A percentile compares a stretch with the other conserved stretches of the same genome.
These are phyloP conservation scores for Laspeyria flexula DNA, from an alignment of 2,888 invertebrate genomes.

Conservation along the genomic window DNA sequence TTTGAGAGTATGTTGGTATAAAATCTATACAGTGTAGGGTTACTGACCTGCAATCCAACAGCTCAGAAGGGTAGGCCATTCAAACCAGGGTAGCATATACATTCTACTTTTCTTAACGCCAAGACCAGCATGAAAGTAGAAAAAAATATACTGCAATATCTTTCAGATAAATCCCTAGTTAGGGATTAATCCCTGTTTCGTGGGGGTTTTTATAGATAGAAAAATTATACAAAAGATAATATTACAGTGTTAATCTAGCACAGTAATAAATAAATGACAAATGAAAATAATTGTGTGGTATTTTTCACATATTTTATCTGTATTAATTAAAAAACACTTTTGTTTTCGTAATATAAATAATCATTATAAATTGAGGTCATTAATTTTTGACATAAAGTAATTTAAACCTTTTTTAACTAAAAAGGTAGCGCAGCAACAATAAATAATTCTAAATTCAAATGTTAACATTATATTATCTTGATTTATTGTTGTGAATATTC, in stretches of 20 bases:
- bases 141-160: constrained; percentile 18
- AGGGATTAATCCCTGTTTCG: not conserved
- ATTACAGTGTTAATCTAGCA: not conserved
- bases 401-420: too few species aligned
- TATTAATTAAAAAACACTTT: too few species aligned
- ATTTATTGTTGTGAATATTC: too few species aligned
- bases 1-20: not conserved
- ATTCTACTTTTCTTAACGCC: constrained; percentile 23
- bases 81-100: constrained; percentile 25
- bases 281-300: not conserved
- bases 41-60: constrained; percentile 22
- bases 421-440: too few species aligned
- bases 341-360: too few species aligned
- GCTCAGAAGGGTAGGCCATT: constrained; percentile 20
- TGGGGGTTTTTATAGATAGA: not conserved
- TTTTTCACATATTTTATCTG: too few species aligned
- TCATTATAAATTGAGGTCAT: too few species aligned
- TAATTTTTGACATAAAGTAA: too few species aligned
- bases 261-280: not conserved
- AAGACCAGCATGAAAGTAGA: constrained; percentile 21
- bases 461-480: too few species aligned
- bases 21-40: constrained; percentile 4
- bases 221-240: not conserved
- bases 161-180: not conserved
- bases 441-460: too few species aligned